These are phyloP conservation scores for Dicycla oo DNA, from an alignment of 2,888 invertebrate species.

Conservation along the genomic window DNA sequence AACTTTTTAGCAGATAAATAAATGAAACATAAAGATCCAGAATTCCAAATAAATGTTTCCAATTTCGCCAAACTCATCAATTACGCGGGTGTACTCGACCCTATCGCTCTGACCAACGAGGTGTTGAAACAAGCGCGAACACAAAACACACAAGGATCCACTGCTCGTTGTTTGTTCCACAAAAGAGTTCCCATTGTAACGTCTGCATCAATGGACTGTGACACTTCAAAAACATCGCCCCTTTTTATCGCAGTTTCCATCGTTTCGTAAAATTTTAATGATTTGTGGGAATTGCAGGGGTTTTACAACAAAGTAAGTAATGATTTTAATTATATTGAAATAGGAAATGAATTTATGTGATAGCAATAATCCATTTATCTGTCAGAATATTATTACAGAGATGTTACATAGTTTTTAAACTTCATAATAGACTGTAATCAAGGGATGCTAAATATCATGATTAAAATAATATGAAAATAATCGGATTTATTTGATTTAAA, in stretches of 20 bases:
- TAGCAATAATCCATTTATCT: too few relatives aligned
- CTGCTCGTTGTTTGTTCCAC: constrained; percentile 41
- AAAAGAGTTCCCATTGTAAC: constrained; percentile 34
- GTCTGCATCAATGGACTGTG: constrained; percentile 35
- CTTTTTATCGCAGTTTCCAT: constrained; percentile 27
- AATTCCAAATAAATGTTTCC: constrained; percentile 28
- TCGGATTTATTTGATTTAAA: too few relatives aligned
- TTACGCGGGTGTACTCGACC: constrained; percentile 52
- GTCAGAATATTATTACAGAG: too few relatives aligned
- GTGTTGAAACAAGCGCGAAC: constrained; percentile 49
- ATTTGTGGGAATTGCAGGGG: constrained; percentile 21
- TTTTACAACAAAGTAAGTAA: constrained; percentile 15
- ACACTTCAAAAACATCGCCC: constrained; percentile 1
- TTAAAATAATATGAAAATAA: too few relatives aligned
- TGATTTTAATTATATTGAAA: constrained; percentile 7
- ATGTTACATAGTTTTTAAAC: too few relatives aligned
- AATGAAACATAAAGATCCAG: constrained; percentile 16
- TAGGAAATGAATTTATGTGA: constrained; percentile 15
- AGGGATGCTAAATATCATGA: too few relatives aligned
- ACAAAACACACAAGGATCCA: constrained; percentile 48
- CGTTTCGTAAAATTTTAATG: constrained; percentile 45
- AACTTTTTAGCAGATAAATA: constrained; percentile 13
- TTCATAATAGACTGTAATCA: too few relatives aligned
- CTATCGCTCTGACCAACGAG: constrained; percentile 33
- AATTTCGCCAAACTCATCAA: constrained; percentile 51